These are phyloP conservation scores for Ricordea florida DNA, from an alignment of 92 coral and sea anemone genomes.

Conservation along the genomic window DNA sequence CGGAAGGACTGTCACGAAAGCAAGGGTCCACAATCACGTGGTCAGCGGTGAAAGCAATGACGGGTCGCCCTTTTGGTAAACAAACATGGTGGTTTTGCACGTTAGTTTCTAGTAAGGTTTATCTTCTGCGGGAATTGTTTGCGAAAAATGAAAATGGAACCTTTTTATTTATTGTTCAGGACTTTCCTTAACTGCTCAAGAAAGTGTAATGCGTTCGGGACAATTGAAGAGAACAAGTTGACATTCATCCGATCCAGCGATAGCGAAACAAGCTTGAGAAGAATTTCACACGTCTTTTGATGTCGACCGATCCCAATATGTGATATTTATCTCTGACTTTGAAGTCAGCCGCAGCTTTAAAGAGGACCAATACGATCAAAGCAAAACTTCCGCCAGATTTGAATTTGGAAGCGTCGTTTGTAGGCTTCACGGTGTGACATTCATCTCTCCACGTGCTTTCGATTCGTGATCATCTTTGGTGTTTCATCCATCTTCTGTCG, in stretches of 20 bases:
- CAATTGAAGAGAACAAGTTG: too few species aligned
- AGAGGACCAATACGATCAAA: background rate
- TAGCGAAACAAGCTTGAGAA: background rate
- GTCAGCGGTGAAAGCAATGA: background rate
- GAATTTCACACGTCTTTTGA: conserved; percentile 8
- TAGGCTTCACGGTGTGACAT: background rate
- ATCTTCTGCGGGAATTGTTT: too few species aligned
- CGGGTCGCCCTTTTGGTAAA: background rate
- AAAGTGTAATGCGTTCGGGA: background rate
- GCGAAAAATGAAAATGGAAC: background rate
- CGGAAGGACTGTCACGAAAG: too few species aligned
- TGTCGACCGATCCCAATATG: background rate
- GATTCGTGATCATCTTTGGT: background rate
- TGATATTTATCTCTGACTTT: background rate
- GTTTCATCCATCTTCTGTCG: background rate
- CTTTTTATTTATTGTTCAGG: background rate
- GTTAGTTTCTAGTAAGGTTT: too few species aligned
- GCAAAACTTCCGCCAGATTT: conserved; percentile 6
- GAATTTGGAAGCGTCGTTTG: conserved; percentile 2
- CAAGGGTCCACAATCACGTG: background rate
- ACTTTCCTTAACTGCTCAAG: background rate
- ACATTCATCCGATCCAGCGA: background rate
- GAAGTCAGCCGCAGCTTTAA: background rate
- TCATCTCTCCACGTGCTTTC: background rate
- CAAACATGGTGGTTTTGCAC: conserved; percentile 13